Base-by-base conservation (phyloP, 2,888 invertebrate species). In the Teleogryllus oceanicus region DNA sequence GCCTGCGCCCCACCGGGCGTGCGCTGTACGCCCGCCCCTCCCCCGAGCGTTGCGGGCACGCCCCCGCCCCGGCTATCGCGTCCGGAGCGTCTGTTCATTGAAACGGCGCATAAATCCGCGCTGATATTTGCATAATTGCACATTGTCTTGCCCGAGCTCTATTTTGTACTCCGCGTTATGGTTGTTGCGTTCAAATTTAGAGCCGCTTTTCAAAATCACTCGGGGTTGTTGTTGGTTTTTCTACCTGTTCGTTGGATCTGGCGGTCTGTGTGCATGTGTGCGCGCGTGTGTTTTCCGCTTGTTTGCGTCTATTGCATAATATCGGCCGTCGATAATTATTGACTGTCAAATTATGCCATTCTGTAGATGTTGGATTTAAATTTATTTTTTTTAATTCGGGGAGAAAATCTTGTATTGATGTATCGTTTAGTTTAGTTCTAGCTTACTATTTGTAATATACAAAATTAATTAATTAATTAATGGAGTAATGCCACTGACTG, bases 131-230 rank as follows among this genome's bases (percentile, higher is more conserved):
- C 62, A 62, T 62, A 62, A 62, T 62, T 62, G n/a, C 62, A 18
- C 62, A 62, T 62, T 62, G 62, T 62, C 62, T 62, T 62, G n/a
- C 62, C n/a, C 62, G n/a, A 18, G 13, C 16, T 11, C 62, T 62
- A 62, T 62, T 62, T 62, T 62, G 62, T 62, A 62, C 62, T n/a
- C 62, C 11, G 62, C 62, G 62, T 62, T 62, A 62, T n/a, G 62
- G 16, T 62, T n/a, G 62, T 62, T 62, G 62, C 16, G 62, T n/a
- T 13, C n/a, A 4, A 62, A 62, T 62, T 62, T 62, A 62, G 62
- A 18, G 62, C 62, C 11, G 62, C 11, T 11, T 62, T 62, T 62
- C 62, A 62, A 13, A n/a, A 62, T n/a, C 62, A 62, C 62, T 11
- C 62, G 16, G 3, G 12, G 5, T 62, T 62, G 3, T 62, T 62